Percentiles rank a stretch among this genome's conserved stretches.
These are phyloP conservation scores for Latrodectus geometricus DNA, from an alignment of 1,140 invertebrate genomes.

Conservation along the genomic window DNA sequence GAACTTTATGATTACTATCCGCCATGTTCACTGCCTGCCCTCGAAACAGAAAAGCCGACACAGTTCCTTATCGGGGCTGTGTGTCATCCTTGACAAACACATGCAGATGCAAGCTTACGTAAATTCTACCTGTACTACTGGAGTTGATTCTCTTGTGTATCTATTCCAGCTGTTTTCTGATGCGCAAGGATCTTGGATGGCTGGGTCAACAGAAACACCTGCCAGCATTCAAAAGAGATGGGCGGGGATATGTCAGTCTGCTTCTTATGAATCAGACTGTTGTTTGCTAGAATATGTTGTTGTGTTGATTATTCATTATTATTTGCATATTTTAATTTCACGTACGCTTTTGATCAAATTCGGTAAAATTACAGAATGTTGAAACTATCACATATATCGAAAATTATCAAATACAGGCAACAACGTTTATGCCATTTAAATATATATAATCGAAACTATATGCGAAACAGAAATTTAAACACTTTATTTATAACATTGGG, in stretches of 20 bases:
- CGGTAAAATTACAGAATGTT: no score
- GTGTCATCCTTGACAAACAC: conserved; percentile 5
- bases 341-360: no score
- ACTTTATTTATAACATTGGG: no score
- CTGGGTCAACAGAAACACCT: conserved; percentile 56
- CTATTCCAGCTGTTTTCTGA: conserved; percentile 23
- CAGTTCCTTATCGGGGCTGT: conserved; percentile 2
- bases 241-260: conserved; percentile 4
- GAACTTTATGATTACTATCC: neutral
- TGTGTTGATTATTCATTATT: no score
- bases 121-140: neutral
- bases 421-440: no score
- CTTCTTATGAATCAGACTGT: conserved; percentile 21
- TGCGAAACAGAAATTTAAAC: no score
- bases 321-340: no score
- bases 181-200: conserved; percentile 29
- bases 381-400: no score
- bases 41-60: neutral
- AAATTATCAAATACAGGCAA: no score
- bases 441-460: no score
- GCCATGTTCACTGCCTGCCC: neutral
- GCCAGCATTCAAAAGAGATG: conserved; percentile 39
- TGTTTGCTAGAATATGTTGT: no score
- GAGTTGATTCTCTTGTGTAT: conserved; percentile 1
- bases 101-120: conserved; percentile 8